Evolutionary conservation across 2,888 invertebrate species (phyloP).

Genomic region (Danaus chrysippus): DNA sequence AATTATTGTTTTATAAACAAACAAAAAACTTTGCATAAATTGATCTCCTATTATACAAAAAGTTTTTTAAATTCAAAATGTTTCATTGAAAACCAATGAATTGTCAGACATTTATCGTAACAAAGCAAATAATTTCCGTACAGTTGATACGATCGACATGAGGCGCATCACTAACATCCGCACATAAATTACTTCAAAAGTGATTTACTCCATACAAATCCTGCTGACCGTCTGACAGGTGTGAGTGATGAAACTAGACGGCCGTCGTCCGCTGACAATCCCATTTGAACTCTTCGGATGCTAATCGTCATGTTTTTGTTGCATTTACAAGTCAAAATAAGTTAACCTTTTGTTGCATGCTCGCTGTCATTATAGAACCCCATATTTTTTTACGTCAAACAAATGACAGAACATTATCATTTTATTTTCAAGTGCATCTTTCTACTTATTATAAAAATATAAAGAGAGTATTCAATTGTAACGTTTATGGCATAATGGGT

Average conservation of each 20-base stretch:
- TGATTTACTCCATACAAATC: constrained; percentile 74
- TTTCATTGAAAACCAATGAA: too few species aligned
- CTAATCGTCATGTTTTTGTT: constrained; percentile 50
- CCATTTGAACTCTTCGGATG: constrained; percentile 52
- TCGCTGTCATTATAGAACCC: constrained; percentile 3
- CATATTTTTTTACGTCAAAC: not conserved
- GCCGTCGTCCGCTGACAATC: constrained; percentile 63
- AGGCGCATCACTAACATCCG: constrained; percentile 51
- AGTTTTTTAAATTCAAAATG: too few species aligned
- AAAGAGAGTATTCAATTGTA: not conserved
- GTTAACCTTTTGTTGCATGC: constrained; percentile 20
- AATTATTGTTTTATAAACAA: too few species aligned
- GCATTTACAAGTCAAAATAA: constrained; percentile 30
- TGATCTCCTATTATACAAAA: too few species aligned
- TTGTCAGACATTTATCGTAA: too few species aligned
- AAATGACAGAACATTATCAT: too few species aligned
- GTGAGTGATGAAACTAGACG: constrained; percentile 58
- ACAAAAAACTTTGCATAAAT: too few species aligned
- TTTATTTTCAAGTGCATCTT: too few species aligned
- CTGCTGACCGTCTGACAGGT: constrained; percentile 61
- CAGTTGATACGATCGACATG: constrained; percentile 15
- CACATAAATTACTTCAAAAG: constrained; percentile 75
- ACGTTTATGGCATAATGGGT: not conserved
- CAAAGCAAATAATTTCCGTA: not conserved
- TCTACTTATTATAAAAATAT: not conserved